These are phyloP conservation scores for Lipotes vexillifer DNA, from an alignment of 2,113 vertebrate genomes.

Conservation along the genomic window DNA sequence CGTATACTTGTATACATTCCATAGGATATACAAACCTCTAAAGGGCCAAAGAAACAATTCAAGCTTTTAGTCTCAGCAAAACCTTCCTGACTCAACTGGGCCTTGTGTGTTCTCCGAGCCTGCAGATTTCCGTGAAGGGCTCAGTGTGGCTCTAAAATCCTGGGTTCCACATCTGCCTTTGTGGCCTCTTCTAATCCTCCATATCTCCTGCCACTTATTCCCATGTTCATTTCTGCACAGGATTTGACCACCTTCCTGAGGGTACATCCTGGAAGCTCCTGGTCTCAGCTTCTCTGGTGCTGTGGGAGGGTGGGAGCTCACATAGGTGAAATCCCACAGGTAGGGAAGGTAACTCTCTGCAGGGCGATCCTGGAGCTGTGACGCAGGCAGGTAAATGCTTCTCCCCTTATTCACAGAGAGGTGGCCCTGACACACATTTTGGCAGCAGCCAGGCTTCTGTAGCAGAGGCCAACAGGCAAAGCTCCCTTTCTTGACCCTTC, in stretches of 20 bases:
- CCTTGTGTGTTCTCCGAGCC: background rate
- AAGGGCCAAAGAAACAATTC: background rate
- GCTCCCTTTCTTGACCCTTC: too few species aligned
- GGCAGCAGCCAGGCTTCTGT: background rate
- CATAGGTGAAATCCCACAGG: too few species aligned
- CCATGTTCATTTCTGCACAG: too few species aligned
- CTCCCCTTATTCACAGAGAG: background rate
- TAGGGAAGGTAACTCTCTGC: background rate
- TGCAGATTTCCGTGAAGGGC: background rate
- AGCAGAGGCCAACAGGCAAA: background rate
- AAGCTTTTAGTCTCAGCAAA: background rate
- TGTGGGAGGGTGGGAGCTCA: background rate
- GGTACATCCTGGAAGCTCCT: background rate
- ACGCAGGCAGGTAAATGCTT: background rate
- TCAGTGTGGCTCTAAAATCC: background rate
- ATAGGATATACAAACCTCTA: background rate
- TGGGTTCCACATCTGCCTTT: background rate
- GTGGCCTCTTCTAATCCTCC: background rate
- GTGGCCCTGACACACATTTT: too few species aligned
- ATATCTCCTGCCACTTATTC: background rate
- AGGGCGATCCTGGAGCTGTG: fast-evolving
- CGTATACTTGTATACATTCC: background rate
- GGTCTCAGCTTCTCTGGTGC: background rate
- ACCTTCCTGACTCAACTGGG: background rate
- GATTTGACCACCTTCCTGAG: background rate